A percentile compares a stretch with the other conserved stretches of the same genome.
phyloP scores from a whole-genome alignment of 2,888 invertebrate genomes.

The Dryobotodes eremita region DNA sequence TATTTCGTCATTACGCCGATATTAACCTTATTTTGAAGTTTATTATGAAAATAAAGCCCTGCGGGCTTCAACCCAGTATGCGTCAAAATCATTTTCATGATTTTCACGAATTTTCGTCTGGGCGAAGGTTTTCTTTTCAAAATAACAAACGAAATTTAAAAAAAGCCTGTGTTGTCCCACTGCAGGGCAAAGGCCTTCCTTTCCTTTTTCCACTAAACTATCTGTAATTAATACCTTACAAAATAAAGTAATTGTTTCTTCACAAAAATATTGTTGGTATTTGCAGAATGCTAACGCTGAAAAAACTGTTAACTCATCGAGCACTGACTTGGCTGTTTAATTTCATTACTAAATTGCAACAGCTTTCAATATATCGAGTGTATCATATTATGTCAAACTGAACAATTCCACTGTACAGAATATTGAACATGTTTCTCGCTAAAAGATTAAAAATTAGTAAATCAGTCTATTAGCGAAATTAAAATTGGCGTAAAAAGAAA shows the following conservation, averaged over 20 bases:
- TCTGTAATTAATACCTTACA: neutral
- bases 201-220: neutral
- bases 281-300: conserved; percentile 25
- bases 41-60: conserved; percentile 29
- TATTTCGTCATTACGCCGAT: conserved; percentile 28
- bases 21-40: conserved; percentile 56
- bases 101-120: neutral
- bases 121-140: neutral
- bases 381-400: conserved; percentile 57
- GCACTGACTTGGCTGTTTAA: conserved; percentile 63
- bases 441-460: conserved; percentile 59
- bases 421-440: conserved; percentile 42
- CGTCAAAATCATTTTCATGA: neutral
- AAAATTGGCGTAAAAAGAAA: conserved; percentile 27
- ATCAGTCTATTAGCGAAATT: conserved; percentile 62
- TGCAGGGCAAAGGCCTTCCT: neutral
- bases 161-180: neutral
- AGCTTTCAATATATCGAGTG: conserved; percentile 39
- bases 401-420: conserved; percentile 41
- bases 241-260: conserved; percentile 5
- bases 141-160: too few relatives aligned
- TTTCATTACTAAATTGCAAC: conserved; percentile 68
- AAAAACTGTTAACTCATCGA: conserved; percentile 60
- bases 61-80: neutral
- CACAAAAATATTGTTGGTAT: neutral